Percentiles rank a stretch among this genome's conserved stretches.
Conservation (phyloP, 2,888 invertebrate genomes). For the Malthinus seriepunctatus region DNA sequence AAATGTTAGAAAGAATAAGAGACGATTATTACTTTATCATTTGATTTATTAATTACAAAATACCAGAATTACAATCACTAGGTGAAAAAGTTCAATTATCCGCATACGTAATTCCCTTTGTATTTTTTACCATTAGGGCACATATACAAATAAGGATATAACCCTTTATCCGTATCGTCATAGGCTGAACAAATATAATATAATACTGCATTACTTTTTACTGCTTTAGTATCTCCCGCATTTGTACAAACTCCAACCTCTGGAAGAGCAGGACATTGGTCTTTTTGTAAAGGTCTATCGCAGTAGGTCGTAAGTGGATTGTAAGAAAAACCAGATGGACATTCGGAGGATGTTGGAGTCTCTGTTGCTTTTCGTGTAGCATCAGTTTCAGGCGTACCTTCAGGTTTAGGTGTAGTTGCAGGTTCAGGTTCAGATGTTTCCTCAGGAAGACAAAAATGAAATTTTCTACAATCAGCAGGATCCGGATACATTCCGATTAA, state of each 20-base stretch:
- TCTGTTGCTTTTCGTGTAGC: too few species aligned
- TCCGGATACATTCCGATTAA: constrained; percentile 6
- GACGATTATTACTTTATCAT: too few species aligned
- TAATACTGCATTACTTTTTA: neutral
- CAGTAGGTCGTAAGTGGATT: neutral
- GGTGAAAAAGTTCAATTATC: neutral
- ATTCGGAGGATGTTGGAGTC: neutral
- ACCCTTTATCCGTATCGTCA: neutral
- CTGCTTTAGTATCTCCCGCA: neutral
- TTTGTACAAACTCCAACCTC: neutral
- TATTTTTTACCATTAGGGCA: neutral
- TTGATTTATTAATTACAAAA: too few species aligned
- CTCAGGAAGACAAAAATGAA: neutral
- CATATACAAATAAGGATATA: neutral
- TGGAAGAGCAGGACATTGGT: neutral
- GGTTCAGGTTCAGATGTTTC: too few species aligned
- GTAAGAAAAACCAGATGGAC: neutral
- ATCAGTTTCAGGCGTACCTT: neutral
- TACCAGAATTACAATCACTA: too few species aligned
- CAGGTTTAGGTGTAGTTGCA: too few species aligned
- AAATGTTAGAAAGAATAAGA: too few species aligned
- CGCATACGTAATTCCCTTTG: neutral
- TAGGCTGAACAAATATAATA: neutral
- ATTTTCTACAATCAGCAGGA: constrained; percentile 5
- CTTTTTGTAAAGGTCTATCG: neutral